These are phyloP conservation scores for Hippoglossus stenolepis DNA, from an alignment of 2,113 vertebrate genomes.

Conservation along the genomic window DNA sequence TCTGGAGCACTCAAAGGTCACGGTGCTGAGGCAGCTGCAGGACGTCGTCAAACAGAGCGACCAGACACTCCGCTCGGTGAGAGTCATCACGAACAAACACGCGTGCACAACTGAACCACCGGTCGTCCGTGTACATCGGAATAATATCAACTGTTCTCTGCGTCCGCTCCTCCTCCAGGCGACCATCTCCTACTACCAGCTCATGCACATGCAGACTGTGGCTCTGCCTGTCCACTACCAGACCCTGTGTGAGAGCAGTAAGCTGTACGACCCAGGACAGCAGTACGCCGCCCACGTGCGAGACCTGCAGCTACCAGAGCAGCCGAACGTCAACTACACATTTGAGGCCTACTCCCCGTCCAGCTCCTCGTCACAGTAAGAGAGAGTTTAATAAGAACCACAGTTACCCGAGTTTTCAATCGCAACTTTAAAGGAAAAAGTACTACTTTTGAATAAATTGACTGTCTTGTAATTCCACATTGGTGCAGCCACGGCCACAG, in stretches of 20 bases:
- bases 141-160: not conserved
- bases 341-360: slow-evolving; percentile 88
- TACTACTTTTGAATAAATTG: not conserved
- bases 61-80: slow-evolving; percentile 92
- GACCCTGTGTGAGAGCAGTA: slow-evolving; percentile 97
- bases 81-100: slow-evolving; percentile 19
- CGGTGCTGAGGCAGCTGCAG: slow-evolving; percentile 90
- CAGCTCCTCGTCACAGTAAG: slow-evolving; percentile 72
- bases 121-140: not conserved
- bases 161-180: slow-evolving; percentile 79
- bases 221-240: slow-evolving; percentile 93
- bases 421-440: not conserved
- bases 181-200: slow-evolving; percentile 97
- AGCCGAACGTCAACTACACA: slow-evolving; percentile 85
- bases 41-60: slow-evolving; percentile 95
- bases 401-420: too few relatives aligned
- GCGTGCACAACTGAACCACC: rapidly evolving
- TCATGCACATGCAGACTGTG: slow-evolving; percentile 96
- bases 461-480: not conserved
- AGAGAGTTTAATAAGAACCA: not conserved
- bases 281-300: slow-evolving; percentile 91
- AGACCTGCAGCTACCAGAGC: slow-evolving; percentile 88
- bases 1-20: slow-evolving; percentile 96
- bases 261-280: slow-evolving; percentile 93
- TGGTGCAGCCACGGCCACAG: slow-evolving; percentile 81